phyloP scores from a whole-genome alignment of 2,888 invertebrate species.

The Meghimatium bilineatum region DNA sequence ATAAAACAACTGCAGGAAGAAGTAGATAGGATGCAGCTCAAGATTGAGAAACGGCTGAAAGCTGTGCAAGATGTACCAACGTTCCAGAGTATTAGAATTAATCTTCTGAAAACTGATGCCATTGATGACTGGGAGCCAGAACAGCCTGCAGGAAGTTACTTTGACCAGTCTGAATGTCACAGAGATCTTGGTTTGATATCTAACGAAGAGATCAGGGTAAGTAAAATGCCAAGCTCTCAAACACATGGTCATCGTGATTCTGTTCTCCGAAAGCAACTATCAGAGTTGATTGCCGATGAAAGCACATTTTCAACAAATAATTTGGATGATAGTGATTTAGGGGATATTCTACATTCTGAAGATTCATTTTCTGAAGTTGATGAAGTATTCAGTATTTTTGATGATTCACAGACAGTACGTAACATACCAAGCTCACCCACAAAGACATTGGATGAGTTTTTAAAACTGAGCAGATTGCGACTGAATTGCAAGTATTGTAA shows the following conservation, averaged over 20 bases:
- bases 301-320: not conserved
- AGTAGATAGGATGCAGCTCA: constrained; percentile 23
- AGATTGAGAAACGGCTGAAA: constrained; percentile 35
- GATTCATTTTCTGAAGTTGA: constrained; percentile 26
- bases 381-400: constrained; percentile 13
- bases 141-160: not conserved
- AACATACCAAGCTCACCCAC: constrained; percentile 6
- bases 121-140: constrained; percentile 41
- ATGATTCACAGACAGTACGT: not conserved
- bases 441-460: constrained; percentile 16
- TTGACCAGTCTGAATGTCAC: not conserved
- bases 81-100: constrained; percentile 20
- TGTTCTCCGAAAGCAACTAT: not conserved
- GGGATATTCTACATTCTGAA: constrained; percentile 10
- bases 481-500: constrained; percentile 6
- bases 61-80: constrained; percentile 38
- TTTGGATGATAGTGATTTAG: not conserved
- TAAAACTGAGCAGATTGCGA: constrained; percentile 4
- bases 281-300: not conserved
- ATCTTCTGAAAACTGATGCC: constrained; percentile 31
- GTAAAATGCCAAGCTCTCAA: too few species aligned
- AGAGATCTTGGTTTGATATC: not conserved
- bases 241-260: not conserved
- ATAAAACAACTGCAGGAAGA: constrained; percentile 14
- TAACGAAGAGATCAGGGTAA: not conserved